Evolutionary conservation across 2,797 vertebrate species (phyloP).

Genomic region (Phaenicophaeus curvirostris): DNA sequence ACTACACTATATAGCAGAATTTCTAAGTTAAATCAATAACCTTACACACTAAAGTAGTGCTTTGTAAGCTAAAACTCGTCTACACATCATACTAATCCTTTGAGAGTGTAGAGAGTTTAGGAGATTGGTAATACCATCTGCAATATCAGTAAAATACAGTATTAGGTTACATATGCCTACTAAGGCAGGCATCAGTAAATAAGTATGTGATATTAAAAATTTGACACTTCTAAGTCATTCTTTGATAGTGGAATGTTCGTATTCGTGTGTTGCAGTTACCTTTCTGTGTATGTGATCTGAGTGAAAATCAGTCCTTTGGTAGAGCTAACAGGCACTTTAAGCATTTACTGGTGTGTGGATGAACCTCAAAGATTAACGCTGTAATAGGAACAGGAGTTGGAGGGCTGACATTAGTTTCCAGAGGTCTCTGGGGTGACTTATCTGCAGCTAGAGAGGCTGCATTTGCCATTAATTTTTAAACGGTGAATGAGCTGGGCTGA

Average conservation of each 20-base stretch:
- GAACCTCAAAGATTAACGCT: not conserved
- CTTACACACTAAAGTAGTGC: conserved; percentile 47
- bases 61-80: conserved; percentile 67
- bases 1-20: conserved; percentile 58
- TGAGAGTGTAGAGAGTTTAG: conserved; percentile 56
- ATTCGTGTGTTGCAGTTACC: conserved; percentile 1
- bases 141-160: conserved; percentile 62
- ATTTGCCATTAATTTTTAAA: conserved; percentile 43
- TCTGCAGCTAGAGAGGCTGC: conserved; percentile 7
- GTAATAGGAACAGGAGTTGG: conserved; percentile 20
- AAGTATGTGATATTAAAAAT: conserved; percentile 52
- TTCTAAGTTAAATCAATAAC: conserved; percentile 70
- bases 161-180: conserved; percentile 52
- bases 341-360: not conserved
- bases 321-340: not conserved
- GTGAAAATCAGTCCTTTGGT: conserved; percentile 7
- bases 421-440: conserved; percentile 42
- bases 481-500: not conserved
- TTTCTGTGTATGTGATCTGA: conserved; percentile 10
- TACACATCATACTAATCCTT: conserved; percentile 64
- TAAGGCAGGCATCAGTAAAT: conserved; percentile 9
- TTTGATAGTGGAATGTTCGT: not conserved
- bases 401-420: conserved; percentile 39
- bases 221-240: conserved; percentile 16
- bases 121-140: conserved; percentile 59